Conservation (phyloP, 2,797 vertebrate genomes). For the Naso thynnoides region DNA sequence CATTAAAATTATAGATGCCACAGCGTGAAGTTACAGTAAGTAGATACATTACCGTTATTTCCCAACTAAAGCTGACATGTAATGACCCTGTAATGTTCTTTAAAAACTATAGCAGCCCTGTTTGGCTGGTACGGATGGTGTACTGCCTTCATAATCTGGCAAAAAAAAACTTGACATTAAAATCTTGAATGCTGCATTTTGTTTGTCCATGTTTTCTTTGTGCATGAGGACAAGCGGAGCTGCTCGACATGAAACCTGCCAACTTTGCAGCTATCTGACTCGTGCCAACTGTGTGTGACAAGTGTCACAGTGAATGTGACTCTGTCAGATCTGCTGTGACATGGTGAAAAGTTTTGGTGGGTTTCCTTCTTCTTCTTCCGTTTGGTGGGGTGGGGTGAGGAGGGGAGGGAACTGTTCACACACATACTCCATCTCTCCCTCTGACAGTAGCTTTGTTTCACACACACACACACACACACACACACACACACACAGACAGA, state of each 20-base stretch:
- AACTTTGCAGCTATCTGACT: slow-evolving; percentile 52
- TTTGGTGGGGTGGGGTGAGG: not conserved
- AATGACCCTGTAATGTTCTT: not conserved
- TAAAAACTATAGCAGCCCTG: not conserved
- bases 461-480: slow-evolving; percentile 15
- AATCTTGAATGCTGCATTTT: not conserved
- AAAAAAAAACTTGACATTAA: not conserved
- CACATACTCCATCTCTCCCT: not conserved
- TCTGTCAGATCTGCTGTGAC: slow-evolving; percentile 59
- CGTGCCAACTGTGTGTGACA: slow-evolving; percentile 62
- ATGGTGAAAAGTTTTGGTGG: slow-evolving; percentile 58
- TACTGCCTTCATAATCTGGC: not conserved
- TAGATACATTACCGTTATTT: slow-evolving; percentile 1
- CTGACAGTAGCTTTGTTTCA: not conserved
- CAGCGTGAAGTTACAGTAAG: slow-evolving; percentile 3
- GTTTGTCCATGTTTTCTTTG: slow-evolving; percentile 9
- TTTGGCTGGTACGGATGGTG: not conserved
- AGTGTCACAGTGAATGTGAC: slow-evolving; percentile 62
- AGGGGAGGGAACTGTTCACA: not conserved
- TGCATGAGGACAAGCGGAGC: slow-evolving; percentile 22
- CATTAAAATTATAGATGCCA: slow-evolving; percentile 20
- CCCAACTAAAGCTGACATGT: not conserved
- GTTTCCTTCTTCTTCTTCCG: not conserved
- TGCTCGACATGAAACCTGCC: slow-evolving; percentile 44
- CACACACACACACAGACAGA: slow-evolving; percentile 12